Percentiles rank a stretch among this genome's conserved stretches.
phyloP scores from a whole-genome alignment of 2,888 invertebrate genomes.

The Unio pictorum region DNA sequence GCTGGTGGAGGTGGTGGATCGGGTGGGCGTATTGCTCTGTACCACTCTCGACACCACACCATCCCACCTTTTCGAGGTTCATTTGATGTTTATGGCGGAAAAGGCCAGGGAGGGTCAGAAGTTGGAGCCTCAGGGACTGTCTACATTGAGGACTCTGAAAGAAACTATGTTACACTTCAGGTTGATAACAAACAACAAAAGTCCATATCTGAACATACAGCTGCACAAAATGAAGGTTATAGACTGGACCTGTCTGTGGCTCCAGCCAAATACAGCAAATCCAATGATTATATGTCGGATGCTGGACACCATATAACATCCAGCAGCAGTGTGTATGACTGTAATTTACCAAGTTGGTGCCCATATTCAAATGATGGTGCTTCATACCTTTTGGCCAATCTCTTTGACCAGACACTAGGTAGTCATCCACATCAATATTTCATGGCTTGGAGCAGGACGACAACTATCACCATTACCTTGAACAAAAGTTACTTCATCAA shows the following conservation, averaged over 20 bases:
- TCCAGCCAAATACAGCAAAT: too few relatives aligned
- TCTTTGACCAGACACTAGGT: slow-evolving; percentile 53
- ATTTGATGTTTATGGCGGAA: slow-evolving; percentile 45
- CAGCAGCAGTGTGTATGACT: slow-evolving; percentile 28
- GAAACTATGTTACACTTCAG: slow-evolving; percentile 25
- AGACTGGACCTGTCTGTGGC: slow-evolving; percentile 28
- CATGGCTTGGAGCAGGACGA: slow-evolving; percentile 18
- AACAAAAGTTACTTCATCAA: slow-evolving; percentile 37
- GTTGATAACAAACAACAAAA: slow-evolving; percentile 48
- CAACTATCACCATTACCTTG: slow-evolving; percentile 42
- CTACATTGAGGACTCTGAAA: slow-evolving; percentile 35
- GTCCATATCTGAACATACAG: slow-evolving; percentile 35
- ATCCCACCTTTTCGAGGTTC: slow-evolving; percentile 50
- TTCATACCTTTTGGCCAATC: slow-evolving; percentile 36
- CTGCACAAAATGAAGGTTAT: slow-evolving; percentile 33
- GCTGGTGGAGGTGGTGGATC: slow-evolving; percentile 47
- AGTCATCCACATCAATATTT: slow-evolving; percentile 22
- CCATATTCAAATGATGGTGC: slow-evolving; percentile 17
- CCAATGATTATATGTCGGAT: too few relatives aligned
- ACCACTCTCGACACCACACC: slow-evolving; percentile 43
- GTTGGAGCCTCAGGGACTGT: slow-evolving; percentile 56
- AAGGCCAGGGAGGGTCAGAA: slow-evolving; percentile 39
- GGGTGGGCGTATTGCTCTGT: slow-evolving; percentile 56
- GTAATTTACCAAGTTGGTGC: slow-evolving; percentile 6
- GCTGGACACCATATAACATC: too few relatives aligned